These are phyloP conservation scores for Cloeon dipterum DNA, from an alignment of 2,888 invertebrate species.

Conservation along the genomic window DNA sequence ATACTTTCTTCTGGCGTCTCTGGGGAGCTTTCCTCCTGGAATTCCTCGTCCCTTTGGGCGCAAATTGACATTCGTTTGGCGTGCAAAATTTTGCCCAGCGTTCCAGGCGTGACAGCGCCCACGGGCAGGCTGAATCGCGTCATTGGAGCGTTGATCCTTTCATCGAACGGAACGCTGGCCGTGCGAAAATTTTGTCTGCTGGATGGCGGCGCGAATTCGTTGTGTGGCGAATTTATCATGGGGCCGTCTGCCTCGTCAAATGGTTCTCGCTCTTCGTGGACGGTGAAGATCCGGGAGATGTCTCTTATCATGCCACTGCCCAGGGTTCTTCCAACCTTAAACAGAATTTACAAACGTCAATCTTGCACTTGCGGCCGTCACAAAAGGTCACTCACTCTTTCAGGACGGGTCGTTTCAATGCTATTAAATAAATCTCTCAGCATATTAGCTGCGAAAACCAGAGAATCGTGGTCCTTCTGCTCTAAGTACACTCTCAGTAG, in stretches of 20 bases:
- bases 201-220: not conserved
- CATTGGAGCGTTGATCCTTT: not conserved
- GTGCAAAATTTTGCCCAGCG: constrained; percentile 25
- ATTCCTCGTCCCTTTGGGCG: constrained; percentile 9
- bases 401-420: constrained; percentile 3
- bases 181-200: not conserved
- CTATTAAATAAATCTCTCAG: constrained; percentile 15
- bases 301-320: constrained; percentile 38
- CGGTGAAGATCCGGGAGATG: constrained; percentile 57
- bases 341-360: not conserved
- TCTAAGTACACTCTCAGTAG: constrained; percentile 54
- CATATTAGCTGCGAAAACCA: constrained; percentile 5
- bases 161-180: not conserved
- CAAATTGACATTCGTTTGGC: constrained; percentile 52
- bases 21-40: constrained; percentile 2
- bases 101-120: constrained; percentile 48
- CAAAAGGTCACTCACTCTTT: no score
- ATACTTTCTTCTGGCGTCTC: not conserved
- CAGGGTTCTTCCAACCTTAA: not conserved
- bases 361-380: no score
- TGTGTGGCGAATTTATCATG: not conserved
- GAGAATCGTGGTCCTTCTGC: constrained; percentile 24
- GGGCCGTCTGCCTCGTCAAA: constrained; percentile 5
- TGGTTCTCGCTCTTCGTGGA: constrained; percentile 44
- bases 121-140: constrained; percentile 33